Evolutionary conservation across 2,888 invertebrate species (phyloP).

Genomic region (Mellilla xanthometata): DNA sequence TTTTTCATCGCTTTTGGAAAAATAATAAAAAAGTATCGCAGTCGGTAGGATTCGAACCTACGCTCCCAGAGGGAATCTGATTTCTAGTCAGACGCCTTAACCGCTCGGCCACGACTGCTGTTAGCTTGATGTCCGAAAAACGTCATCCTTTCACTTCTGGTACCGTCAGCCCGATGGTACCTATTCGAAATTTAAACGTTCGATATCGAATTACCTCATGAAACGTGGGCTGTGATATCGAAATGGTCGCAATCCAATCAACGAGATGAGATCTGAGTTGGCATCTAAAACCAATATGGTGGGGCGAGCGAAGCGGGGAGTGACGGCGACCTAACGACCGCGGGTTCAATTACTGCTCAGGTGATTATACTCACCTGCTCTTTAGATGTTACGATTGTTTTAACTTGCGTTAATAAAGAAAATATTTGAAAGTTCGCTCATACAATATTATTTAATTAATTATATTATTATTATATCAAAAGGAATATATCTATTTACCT

Average conservation of each 20-base stretch:
- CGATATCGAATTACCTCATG: slow-evolving; percentile 6
- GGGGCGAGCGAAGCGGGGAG: slow-evolving; percentile 12
- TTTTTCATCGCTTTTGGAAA: too few species aligned
- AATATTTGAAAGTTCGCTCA: too few species aligned
- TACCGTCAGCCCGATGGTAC: not conserved
- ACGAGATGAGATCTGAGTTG: slow-evolving; percentile 19
- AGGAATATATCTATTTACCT: too few species aligned
- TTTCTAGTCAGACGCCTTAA: slow-evolving; percentile 95
- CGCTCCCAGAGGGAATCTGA: slow-evolving; percentile 95
- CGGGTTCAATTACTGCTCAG: not conserved
- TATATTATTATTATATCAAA: too few species aligned
- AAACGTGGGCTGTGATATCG: slow-evolving; percentile 2
- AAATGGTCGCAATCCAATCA: slow-evolving; percentile 19
- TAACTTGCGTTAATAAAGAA: too few species aligned
- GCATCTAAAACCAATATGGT: slow-evolving; percentile 21
- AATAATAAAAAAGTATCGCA: slow-evolving; percentile 73
- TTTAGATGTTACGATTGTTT: too few species aligned
- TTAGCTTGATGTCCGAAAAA: not conserved
- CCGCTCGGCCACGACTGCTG: slow-evolving; percentile 92
- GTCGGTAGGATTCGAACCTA: slow-evolving; percentile 94
- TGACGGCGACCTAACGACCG: slow-evolving; percentile 28
- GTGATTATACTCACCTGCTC: too few species aligned
- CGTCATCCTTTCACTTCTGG: not conserved
- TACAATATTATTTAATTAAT: too few species aligned
- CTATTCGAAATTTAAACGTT: slow-evolving; percentile 3